These are phyloP conservation scores for Agonopterix subpropinquella DNA, from an alignment of 2,888 invertebrate genomes.

Conservation along the genomic window DNA sequence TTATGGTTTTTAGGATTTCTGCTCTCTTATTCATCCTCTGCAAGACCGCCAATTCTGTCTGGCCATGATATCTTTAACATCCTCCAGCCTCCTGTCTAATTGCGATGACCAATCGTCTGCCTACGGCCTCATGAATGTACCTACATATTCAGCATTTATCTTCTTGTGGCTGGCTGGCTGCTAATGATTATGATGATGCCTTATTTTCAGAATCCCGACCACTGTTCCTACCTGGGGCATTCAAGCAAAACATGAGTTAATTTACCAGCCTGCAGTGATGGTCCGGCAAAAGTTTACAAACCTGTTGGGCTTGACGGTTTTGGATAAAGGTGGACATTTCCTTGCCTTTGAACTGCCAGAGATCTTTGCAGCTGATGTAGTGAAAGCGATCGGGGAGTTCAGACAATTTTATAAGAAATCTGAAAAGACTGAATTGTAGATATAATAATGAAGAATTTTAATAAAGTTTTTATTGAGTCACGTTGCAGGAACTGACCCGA, in stretches of 20 bases:
- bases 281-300: constrained; percentile 77
- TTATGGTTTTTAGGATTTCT: too few relatives aligned
- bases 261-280: constrained; percentile 73
- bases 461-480: too few relatives aligned
- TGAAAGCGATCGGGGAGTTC: constrained; percentile 43
- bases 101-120: too few relatives aligned
- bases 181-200: background rate
- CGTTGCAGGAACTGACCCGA: too few relatives aligned
- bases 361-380: constrained; percentile 80
- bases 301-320: constrained; percentile 77
- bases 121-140: too few relatives aligned
- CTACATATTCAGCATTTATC: too few relatives aligned
- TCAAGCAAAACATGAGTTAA: constrained; percentile 81
- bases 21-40: too few relatives aligned
- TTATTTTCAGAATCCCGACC: constrained; percentile 75
- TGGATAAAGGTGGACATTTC: constrained; percentile 88
- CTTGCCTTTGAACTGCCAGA: constrained; percentile 86
- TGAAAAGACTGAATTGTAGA: constrained; percentile 59
- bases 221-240: constrained; percentile 81
- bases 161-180: too few relatives aligned
- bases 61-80: too few relatives aligned
- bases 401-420: constrained; percentile 26
- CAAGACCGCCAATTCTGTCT: too few relatives aligned
- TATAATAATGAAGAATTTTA: background rate
- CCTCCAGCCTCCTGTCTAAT: too few relatives aligned